Evolutionary conservation across 2,888 invertebrate species (phyloP).

Genomic region (Mimumesa dahlbomi): DNA sequence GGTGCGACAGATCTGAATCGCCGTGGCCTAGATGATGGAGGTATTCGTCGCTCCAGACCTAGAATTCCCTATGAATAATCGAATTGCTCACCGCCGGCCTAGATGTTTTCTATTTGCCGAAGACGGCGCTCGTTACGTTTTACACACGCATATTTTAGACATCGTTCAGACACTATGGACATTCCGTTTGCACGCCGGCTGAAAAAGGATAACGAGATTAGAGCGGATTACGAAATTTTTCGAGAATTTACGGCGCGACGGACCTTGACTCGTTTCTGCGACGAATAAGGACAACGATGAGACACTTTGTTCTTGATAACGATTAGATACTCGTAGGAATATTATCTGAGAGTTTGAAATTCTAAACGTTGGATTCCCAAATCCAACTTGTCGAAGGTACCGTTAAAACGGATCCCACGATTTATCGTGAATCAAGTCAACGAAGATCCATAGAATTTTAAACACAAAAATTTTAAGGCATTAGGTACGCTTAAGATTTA

Average conservation of each 20-base stretch:
- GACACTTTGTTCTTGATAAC: too few species aligned
- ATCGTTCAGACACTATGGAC: conserved; percentile 3
- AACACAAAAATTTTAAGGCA: too few species aligned
- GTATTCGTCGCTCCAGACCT: conserved; percentile 54
- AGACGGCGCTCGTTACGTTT: conserved; percentile 23
- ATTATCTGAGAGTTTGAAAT: too few species aligned
- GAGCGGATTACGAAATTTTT: not conserved
- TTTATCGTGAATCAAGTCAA: too few species aligned
- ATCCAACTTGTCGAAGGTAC: too few species aligned
- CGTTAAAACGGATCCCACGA: too few species aligned
- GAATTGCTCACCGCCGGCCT: conserved; percentile 40
- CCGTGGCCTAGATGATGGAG: conserved; percentile 44
- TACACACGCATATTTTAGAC: conserved; percentile 5
- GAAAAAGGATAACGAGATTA: conserved; percentile 34
- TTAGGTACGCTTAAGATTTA: too few species aligned
- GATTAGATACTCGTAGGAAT: too few species aligned
- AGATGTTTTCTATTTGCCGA: conserved; percentile 23
- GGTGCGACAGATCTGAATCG: conserved; percentile 25
- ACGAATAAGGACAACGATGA: too few species aligned
- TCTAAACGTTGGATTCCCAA: too few species aligned
- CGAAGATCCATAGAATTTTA: too few species aligned
- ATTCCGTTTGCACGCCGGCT: conserved; percentile 3
- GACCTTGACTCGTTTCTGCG: not conserved
- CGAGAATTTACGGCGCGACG: conserved; percentile 3
- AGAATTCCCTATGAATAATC: conserved; percentile 62